Percentiles rank a stretch among this genome's conserved stretches.
These are phyloP conservation scores for Bombus picipes DNA, from an alignment of 1,140 invertebrate genomes.

Conservation along the genomic window DNA sequence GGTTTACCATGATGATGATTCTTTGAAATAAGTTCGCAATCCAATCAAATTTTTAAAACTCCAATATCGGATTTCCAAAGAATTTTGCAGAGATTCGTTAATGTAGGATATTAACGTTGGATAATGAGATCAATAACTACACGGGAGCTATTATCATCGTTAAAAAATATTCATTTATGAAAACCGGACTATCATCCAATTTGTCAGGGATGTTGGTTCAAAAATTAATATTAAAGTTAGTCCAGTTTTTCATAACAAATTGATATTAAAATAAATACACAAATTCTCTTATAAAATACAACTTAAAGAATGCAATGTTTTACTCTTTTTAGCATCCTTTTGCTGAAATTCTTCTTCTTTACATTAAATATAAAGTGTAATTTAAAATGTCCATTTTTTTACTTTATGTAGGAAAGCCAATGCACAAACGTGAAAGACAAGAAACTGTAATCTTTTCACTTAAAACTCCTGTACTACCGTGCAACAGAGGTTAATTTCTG, in stretches of 20 bases:
- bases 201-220: neutral
- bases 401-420: too few relatives aligned
- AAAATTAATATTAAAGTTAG: neutral
- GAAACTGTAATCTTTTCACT: too few relatives aligned
- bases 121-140: slow-evolving; percentile 6
- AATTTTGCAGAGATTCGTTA: neutral
- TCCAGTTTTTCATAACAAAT: neutral
- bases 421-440: too few relatives aligned
- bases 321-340: neutral
- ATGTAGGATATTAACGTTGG: neutral
- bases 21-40: neutral
- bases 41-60: neutral
- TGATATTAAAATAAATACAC: neutral
- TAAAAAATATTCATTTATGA: neutral
- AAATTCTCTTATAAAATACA: neutral
- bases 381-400: too few relatives aligned
- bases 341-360: neutral
- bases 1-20: neutral
- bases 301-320: neutral
- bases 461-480: too few relatives aligned
- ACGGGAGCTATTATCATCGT: neutral
- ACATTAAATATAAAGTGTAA: neutral
- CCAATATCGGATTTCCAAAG: slow-evolving; percentile 2
- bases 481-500: too few relatives aligned
- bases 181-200: neutral